A percentile compares a stretch with the other conserved stretches of the same genome.
Conservation (phyloP, 2,113 vertebrate genomes). For the Polypterus senegalus region DNA sequence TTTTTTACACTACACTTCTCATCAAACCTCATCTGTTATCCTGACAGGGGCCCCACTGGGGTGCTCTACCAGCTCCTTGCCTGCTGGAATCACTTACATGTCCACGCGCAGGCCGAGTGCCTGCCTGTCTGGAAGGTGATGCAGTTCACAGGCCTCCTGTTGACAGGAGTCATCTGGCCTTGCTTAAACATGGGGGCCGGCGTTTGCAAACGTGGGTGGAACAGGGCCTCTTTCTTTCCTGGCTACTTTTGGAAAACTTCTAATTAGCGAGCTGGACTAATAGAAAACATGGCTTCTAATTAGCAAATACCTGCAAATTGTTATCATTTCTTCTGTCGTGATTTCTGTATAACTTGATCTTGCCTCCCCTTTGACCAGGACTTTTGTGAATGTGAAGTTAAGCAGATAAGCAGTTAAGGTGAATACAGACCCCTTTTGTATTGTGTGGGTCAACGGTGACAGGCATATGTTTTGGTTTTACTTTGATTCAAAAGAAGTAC, state of each 20-base stretch:
- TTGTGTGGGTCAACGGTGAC: background rate
- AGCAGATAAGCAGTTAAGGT: background rate
- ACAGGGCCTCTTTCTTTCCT: slow-evolving; percentile 23
- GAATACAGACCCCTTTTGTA: background rate
- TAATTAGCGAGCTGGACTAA: background rate
- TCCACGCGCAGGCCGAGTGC: slow-evolving; percentile 1
- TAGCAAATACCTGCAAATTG: slow-evolving; percentile 12
- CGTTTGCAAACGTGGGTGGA: slow-evolving; percentile 4
- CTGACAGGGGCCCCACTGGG: too few species aligned
- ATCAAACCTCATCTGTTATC: too few species aligned
- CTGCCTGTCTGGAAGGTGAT: slow-evolving; percentile 11
- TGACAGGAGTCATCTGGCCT: slow-evolving; percentile 21
- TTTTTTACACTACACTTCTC: too few species aligned
- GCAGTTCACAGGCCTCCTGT: slow-evolving; percentile 8
- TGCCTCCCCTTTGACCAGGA: background rate
- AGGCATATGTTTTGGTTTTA: background rate
- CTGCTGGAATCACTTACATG: background rate
- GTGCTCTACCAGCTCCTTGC: too few species aligned
- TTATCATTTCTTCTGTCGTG: background rate
- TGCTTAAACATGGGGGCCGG: slow-evolving; percentile 23
- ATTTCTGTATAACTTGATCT: background rate
- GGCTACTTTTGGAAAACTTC: slow-evolving; percentile 23
- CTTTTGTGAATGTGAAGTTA: background rate
- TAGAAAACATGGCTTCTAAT: slow-evolving; percentile 2
- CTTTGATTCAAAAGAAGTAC: background rate